Base-by-base conservation (phyloP, 2,888 invertebrate species). In the Epinotia demarniana region DNA sequence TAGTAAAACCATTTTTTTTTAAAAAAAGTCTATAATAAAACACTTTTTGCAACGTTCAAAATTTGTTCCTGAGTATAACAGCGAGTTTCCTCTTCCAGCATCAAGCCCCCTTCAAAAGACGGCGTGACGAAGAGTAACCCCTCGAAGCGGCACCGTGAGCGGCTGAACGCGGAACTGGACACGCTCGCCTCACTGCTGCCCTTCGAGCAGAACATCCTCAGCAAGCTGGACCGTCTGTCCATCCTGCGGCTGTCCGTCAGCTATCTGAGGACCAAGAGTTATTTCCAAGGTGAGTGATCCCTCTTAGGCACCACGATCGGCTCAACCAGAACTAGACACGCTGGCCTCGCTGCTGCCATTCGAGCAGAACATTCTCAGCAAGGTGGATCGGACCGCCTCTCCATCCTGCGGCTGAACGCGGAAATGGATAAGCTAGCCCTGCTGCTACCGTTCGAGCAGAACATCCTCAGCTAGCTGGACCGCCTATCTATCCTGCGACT, bases 261-360 rank as follows among this genome's bases (percentile, higher is more conserved):
- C 95, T 99, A 99, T 92, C 96, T 99, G 84, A 96, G 99, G 86
- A 99, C 99, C 87, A 99, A 99, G 95, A 99, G 99, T 95, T 99
- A 99, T 95, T 99, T 99, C 95, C 99, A 99, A 97, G 99, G 99
- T 99, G 94, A 95, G 96, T 83, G 49, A 8, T 8, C 33, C 3
- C 23, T 27, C 23, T 2, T 3, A 27, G 23, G 23, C 3, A 27
- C 3, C 23, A 27, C 3, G 23, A 27, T 27, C 23, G 23, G 23
- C 23, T 27, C 23, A 27, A 3, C 23, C 23, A 3, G 23, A 27
- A 27, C 23, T 27, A 3, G 23, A 27, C 23, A 27, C 23, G 23
- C 23, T 27, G 23, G 23, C 23, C 23, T 27, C 23, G 3, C 23
- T 27, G 23, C 23, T 27, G 23, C 23, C 23, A 27, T 27, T 27